phyloP scores from a whole-genome alignment of 2,113 vertebrate species.

The Myocastor coypus region DNA sequence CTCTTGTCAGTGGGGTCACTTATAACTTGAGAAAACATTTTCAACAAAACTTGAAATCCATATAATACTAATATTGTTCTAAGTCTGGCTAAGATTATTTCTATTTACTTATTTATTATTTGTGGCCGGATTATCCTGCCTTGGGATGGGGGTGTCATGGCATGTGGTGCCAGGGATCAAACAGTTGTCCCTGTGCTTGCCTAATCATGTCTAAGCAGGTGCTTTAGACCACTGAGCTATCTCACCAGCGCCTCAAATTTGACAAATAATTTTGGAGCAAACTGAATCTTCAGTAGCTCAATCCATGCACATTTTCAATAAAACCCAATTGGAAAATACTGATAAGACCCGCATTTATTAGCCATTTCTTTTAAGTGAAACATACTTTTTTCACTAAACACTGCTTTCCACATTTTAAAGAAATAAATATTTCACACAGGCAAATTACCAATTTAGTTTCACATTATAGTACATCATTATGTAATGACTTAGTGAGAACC shows the following conservation, averaged over 20 bases:
- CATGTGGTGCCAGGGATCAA: too few species aligned
- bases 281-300: neutral
- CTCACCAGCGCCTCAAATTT: neutral
- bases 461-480: neutral
- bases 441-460: neutral
- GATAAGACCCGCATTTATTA: neutral
- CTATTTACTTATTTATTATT: too few species aligned
- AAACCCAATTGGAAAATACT: neutral
- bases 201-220: too few species aligned
- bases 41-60: neutral
- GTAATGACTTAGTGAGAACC: neutral
- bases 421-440: neutral
- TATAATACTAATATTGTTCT: neutral
- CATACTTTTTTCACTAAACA: neutral
- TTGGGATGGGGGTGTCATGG: too few species aligned
- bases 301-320: constrained; percentile 14
- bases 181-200: too few species aligned
- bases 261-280: neutral
- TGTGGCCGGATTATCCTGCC: too few species aligned
- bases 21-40: neutral
- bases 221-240: too few species aligned
- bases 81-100: neutral
- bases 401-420: neutral
- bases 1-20: neutral
- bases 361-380: constrained; percentile 8